Evolutionary conservation across 2,888 invertebrate genomes (phyloP).

Genomic region (Eumacrocentrus americanus): DNA sequence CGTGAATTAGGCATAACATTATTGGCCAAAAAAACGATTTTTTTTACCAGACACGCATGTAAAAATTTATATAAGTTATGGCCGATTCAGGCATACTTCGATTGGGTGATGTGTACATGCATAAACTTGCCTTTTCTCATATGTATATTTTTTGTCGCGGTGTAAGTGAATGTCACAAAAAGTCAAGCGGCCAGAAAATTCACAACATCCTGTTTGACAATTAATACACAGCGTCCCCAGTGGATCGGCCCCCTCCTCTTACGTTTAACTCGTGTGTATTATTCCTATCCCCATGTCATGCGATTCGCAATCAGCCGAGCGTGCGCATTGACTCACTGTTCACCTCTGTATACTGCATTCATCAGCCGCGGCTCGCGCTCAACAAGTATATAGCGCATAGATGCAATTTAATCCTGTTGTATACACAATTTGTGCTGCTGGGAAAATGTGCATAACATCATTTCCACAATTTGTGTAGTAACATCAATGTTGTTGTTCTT

Average conservation of each 20-base stretch:
- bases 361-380: too few relatives aligned
- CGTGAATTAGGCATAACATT: too few relatives aligned
- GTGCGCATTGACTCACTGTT: slow-evolving; percentile 8
- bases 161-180: slow-evolving; percentile 24
- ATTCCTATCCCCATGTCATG: background rate
- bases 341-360: background rate
- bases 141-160: background rate
- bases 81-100: too few relatives aligned
- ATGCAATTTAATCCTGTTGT: too few relatives aligned
- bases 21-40: too few relatives aligned
- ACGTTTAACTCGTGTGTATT: background rate
- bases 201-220: slow-evolving; percentile 30
- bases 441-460: too few relatives aligned
- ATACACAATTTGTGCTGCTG: too few relatives aligned
- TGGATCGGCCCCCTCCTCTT: too few relatives aligned
- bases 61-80: too few relatives aligned
- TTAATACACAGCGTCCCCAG: slow-evolving; percentile 19
- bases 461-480: too few relatives aligned
- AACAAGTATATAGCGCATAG: background rate
- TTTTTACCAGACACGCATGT: too few relatives aligned
- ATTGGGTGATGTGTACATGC: background rate
- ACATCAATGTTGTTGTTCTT: too few relatives aligned
- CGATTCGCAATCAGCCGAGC: slow-evolving; percentile 5
- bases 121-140: background rate
- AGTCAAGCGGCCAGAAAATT: slow-evolving; percentile 35